Evolutionary conservation across 2,797 vertebrate species (phyloP), one percentile per base, ranked within the genome.

Genomic region (Hafferia zeledoni): DNA sequence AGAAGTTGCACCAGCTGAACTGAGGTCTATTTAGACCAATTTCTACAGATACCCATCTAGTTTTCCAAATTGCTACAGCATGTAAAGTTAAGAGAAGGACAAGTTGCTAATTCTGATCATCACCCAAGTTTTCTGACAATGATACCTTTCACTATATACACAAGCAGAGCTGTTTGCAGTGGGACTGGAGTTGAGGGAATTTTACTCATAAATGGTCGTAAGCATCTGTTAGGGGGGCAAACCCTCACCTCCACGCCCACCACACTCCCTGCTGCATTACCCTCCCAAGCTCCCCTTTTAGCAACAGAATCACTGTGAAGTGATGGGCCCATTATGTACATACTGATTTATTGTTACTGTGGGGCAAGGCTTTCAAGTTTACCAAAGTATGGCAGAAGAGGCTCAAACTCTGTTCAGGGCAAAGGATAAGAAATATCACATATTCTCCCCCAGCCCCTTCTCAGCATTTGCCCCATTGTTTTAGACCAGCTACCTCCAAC

Each of bases 1-100:
- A 74, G 63, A 91, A 93, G 63, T 35, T 90, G 65, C 81, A 89
- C 30, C 52, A 90, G 81, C 44, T 80, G 64, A 95, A 83, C 27
- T 2, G 15, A 79, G 65, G 63, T 86, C 83, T 92, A 23, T 69
- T 80, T 82, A 77, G 81, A 68, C 33, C 50, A 72, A 35, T 75
- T 94, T 61, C 69, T 93, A 78, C 49, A 87, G 75, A 68, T 18
- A 79, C 13, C 53, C 30, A 16, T 15, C n/a, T 85, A 53, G 24
- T 49, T 89, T 81, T 69, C 72, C 43, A 30, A 83, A 88, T 43
- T 61, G 43, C 24, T 83, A 44, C 43, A 71, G 69, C 27, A 14
- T 13, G 39, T 55, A 9, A 76, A 77, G 64, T 57, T 61, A 83
- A 71, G 41, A 87, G 81, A 84, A 93, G 50, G n/a, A 89, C 44